Evolutionary conservation across 2,113 vertebrate genomes (phyloP).

Genomic region (Pungitius pungitius): DNA sequence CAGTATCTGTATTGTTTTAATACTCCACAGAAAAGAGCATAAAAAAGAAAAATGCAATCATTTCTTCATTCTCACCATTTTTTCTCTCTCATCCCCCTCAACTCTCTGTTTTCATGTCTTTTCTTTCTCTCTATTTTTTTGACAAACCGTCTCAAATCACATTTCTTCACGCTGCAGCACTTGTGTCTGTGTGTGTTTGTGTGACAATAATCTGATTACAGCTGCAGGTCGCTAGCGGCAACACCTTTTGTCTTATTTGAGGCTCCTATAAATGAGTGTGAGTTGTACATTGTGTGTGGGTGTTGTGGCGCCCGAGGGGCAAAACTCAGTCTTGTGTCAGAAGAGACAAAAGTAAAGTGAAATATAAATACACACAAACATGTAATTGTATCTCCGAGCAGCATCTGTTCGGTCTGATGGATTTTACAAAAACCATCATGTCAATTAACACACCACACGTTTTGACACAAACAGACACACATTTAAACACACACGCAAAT

Average conservation of each 20-base stretch:
- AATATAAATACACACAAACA: conserved; percentile 59
- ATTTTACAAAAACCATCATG: conserved; percentile 42
- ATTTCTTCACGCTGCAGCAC: conserved; percentile 45
- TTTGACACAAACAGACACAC: conserved; percentile 19
- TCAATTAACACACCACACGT: conserved; percentile 54
- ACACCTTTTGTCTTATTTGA: conserved; percentile 62
- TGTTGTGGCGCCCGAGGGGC: conserved; percentile 10
- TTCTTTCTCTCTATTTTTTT: conserved; percentile 30
- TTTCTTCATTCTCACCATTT: not conserved
- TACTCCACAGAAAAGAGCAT: conserved; percentile 2
- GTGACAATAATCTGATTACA: conserved; percentile 71
- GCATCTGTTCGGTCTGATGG: conserved; percentile 55
- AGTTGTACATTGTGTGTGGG: conserved; percentile 3
- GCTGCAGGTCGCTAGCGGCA: conserved; percentile 55
- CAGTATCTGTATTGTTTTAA: conserved; percentile 22
- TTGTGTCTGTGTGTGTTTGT: conserved; percentile 38
- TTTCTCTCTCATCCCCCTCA: conserved; percentile 1
- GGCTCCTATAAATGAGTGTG: conserved; percentile 18
- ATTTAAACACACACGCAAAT: not conserved
- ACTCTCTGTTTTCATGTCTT: not conserved
- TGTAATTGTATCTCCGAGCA: conserved; percentile 44
- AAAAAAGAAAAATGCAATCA: conserved; percentile 7
- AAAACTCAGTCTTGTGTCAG: conserved; percentile 35
- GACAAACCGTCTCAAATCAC: conserved; percentile 58
- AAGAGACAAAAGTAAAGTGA: conserved; percentile 52